Percentiles rank a stretch among this genome's conserved stretches.
Conservation (phyloP, 2,113 vertebrate species). For the Trochalopteron elliotii region DNA sequence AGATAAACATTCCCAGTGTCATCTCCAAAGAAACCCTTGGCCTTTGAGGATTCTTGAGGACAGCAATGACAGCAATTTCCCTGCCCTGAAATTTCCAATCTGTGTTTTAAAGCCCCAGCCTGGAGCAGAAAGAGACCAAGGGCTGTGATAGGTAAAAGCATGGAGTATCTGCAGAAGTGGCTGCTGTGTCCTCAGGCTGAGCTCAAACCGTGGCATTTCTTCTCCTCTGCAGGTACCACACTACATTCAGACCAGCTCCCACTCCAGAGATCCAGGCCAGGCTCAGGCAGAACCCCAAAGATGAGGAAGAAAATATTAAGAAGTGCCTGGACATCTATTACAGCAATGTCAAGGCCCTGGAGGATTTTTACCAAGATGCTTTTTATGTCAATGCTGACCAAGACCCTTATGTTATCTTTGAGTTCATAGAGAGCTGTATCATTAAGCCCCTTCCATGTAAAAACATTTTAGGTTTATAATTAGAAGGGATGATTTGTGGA, state of each 20-base stretch:
- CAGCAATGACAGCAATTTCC: background rate
- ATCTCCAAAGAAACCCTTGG: background rate
- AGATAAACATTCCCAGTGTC: background rate
- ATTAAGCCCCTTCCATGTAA: constrained; percentile 72
- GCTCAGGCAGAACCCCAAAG: constrained; percentile 78
- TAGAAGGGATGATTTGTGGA: background rate
- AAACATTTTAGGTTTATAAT: background rate
- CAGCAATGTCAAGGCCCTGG: constrained; percentile 44
- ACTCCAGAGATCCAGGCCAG: constrained; percentile 75
- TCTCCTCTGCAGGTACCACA: constrained; percentile 78
- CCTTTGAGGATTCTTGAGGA: background rate
- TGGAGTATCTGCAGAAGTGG: background rate
- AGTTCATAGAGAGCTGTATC: constrained; percentile 85
- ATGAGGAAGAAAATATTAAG: constrained; percentile 67
- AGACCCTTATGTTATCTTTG: constrained; percentile 84
- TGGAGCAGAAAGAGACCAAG: background rate
- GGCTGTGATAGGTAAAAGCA: background rate
- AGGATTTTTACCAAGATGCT: constrained; percentile 75
- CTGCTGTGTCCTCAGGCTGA: background rate
- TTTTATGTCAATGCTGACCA: constrained; percentile 84
- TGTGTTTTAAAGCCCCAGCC: background rate
- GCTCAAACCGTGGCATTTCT: background rate
- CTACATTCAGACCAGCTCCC: constrained; percentile 79
- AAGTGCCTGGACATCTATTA: constrained; percentile 66
- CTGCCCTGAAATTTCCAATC: background rate